Conservation (phyloP, 1,140 invertebrate genomes). For the Vanessa atalanta region DNA sequence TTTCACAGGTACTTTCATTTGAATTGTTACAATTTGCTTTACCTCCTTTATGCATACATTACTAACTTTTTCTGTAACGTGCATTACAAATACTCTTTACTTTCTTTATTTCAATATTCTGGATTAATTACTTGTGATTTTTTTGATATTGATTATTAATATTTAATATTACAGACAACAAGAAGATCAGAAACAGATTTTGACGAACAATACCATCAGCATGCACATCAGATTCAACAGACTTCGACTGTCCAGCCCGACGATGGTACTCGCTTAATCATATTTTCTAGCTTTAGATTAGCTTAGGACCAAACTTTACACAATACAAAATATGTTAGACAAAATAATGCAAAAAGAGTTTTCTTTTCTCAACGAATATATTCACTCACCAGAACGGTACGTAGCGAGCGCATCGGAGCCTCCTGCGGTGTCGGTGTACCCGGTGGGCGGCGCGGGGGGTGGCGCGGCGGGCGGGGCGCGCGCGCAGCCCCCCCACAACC, state of each 20-base stretch:
- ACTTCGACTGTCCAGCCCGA: constrained; percentile 53
- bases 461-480: constrained; percentile 62
- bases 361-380: no score
- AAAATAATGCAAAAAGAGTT: no score
- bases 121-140: no score
- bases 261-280: constrained; percentile 53
- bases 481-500: constrained; percentile 83
- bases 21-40: no score
- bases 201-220: constrained; percentile 51
- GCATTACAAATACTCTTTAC: no score
- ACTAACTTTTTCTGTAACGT: no score
- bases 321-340: no score
- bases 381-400: constrained; percentile 57
- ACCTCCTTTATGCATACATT: no score
- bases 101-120: no score
- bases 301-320: no score
- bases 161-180: constrained; percentile 40
- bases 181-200: constrained; percentile 57
- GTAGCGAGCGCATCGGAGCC: constrained; percentile 89
- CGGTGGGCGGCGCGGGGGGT: constrained; percentile 59
- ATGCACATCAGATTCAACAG: constrained; percentile 39
- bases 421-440: constrained; percentile 88
- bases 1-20: constrained; percentile 50
- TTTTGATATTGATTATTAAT: neutral
- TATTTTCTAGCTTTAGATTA: neutral